These are phyloP conservation scores for Rachycentron canadum DNA, from an alignment of 2,797 vertebrate species.

Conservation along the genomic window DNA sequence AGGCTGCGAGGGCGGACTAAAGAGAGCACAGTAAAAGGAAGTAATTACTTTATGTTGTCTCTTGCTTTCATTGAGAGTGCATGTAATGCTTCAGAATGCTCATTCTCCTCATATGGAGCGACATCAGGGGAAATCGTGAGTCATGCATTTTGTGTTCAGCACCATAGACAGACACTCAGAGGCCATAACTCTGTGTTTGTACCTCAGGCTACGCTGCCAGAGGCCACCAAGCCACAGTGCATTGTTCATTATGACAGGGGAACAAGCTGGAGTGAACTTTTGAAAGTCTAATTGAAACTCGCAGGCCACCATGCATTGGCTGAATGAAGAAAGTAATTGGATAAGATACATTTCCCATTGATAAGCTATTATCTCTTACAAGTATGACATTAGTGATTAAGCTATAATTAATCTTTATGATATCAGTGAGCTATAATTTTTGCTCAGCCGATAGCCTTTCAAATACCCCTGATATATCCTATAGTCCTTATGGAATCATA, in stretches of 20 bases:
- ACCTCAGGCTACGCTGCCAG: not conserved
- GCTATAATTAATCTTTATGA: conserved; percentile 30
- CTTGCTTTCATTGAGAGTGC: not conserved
- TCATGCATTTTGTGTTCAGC: conserved; percentile 41
- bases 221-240: not conserved
- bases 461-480: not conserved
- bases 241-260: not conserved
- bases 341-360: conserved; percentile 14
- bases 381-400: conserved; percentile 19
- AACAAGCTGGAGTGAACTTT: not conserved
- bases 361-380: conserved; percentile 21
- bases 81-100: not conserved
- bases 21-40: not conserved
- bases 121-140: not conserved
- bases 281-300: conserved; percentile 15
- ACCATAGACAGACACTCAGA: conserved; percentile 56
- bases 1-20: not conserved
- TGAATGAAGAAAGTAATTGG: conserved; percentile 8
- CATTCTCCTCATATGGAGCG: not conserved
- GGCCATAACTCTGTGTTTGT: not conserved
- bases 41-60: not conserved
- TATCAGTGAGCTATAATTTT: conserved; percentile 10
- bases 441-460: not conserved
- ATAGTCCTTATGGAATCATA: no score
- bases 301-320: not conserved